Base-by-base conservation (phyloP, 2,888 invertebrate species). In the Hemithea aestivaria region DNA sequence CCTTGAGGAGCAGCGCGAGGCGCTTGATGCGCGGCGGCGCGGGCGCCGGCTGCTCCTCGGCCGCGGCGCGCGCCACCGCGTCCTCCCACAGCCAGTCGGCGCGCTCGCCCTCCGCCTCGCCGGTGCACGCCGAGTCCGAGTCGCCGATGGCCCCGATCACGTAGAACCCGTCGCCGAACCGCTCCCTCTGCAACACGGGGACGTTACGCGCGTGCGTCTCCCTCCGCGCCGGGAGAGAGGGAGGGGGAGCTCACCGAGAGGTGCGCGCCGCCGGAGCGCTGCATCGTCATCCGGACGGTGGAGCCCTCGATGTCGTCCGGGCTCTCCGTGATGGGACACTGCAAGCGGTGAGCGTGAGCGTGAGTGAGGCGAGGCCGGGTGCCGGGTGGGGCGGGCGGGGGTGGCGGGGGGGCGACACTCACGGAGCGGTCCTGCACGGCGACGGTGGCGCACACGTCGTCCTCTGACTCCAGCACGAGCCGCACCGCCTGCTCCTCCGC, bases 261-360 rank as follows among this genome's bases (percentile, higher is more conserved):
- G 27, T 84, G 79, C 31, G 69, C 54, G 6, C 63, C 84, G 10
- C 75, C 84, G 9, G 82, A 81, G 21, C 66, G 68, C 54, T 66
- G 65, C 58, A 85, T 63, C 1, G 82, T 81, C 72, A 85, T 73
- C 33, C 80, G 58, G 31, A 67, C 38, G 4, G 67, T 58, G 7
- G 45, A 22, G 8, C 29, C 28, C 30, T 53, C 47, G 10, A 70
- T 48, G 7, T 65, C 69, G 1, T 50, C 45, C 40, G 62, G 23
- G 8, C 73, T 68, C 53, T 83, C 73, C 34, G 64, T 58, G 35
- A 84, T 70, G 1, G 85, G 85, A 40, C 85, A 85, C 85, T 85
- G 73, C n/a, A n/a, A n/a, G n/a, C n/a, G n/a, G n/a, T n/a, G n/a
- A n/a, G n/a, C n/a, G n/a, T n/a, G n/a, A n/a, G n/a, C n/a, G n/a